Evolutionary conservation across 2,113 vertebrate species (phyloP).

Genomic region (Pelvicachromis taeniatus): DNA sequence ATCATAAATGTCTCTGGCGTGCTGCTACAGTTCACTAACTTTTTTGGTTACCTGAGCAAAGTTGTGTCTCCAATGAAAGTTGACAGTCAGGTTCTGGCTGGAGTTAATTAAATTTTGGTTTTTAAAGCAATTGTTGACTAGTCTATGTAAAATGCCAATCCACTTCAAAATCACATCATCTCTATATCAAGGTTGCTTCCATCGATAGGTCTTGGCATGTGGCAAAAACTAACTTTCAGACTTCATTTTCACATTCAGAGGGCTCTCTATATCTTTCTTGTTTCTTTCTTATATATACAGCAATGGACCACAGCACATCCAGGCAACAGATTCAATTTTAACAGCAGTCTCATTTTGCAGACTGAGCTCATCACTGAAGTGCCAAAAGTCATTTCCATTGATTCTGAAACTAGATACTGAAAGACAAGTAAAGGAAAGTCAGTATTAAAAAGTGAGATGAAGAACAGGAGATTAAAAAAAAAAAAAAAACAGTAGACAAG

Average conservation of each 20-base stretch:
- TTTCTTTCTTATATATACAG: neutral
- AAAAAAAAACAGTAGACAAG: neutral
- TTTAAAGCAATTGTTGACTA: neutral
- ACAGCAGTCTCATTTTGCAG: constrained; percentile 1
- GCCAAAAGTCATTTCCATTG: constrained; percentile 11
- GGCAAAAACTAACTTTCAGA: neutral
- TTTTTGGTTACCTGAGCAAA: neutral
- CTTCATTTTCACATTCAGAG: constrained; percentile 1
- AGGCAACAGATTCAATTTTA: neutral
- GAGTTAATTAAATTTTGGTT: neutral
- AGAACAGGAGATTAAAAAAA: neutral
- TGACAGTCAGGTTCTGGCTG: neutral
- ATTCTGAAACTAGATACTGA: neutral
- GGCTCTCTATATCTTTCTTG: neutral
- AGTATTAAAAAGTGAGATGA: neutral
- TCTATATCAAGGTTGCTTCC: neutral
- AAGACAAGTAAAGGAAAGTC: neutral
- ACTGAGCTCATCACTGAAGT: neutral
- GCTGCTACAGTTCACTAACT: neutral
- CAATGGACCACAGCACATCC: neutral
- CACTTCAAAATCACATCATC: neutral
- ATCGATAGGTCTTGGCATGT: neutral
- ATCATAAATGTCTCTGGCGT: neutral
- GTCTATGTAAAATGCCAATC: neutral
- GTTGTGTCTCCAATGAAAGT: neutral